phyloP scores from a whole-genome alignment of 2,888 invertebrate species.

The Sialis lutaria region DNA sequence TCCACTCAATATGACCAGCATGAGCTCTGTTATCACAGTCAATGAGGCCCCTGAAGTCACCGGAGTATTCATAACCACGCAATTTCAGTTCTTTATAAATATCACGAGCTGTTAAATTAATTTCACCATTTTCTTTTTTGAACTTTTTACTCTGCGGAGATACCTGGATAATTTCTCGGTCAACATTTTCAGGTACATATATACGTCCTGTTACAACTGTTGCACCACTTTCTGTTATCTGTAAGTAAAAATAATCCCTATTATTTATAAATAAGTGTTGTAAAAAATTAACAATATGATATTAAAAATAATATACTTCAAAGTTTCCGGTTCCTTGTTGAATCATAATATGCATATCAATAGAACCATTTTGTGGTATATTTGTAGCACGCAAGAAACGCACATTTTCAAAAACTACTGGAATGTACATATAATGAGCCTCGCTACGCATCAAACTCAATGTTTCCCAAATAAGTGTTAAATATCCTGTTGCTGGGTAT shows the following conservation, averaged over 20 bases:
- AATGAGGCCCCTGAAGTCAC: constrained; percentile 19
- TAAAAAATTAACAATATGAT: no score
- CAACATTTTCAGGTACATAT: constrained; percentile 35
- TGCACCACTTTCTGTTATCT: constrained; percentile 50
- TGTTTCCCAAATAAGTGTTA: constrained; percentile 33
- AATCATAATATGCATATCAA: constrained; percentile 20
- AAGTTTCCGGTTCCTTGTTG: constrained; percentile 25
- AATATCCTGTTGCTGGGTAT: constrained; percentile 45
- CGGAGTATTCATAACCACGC: constrained; percentile 40
- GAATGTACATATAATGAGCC: constrained; percentile 25
- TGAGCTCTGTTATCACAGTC: constrained; percentile 17
- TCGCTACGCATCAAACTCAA: constrained; percentile 24
- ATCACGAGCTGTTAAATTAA: constrained; percentile 39
- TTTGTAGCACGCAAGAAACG: constrained; percentile 38
- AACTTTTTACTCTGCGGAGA: constrained; percentile 22
- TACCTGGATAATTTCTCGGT: constrained; percentile 32
- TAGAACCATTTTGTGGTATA: constrained; percentile 24
- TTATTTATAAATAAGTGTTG: neutral
- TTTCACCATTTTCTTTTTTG: constrained; percentile 23
- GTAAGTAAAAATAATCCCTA: constrained; percentile 11
- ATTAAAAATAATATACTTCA: constrained; percentile 19
- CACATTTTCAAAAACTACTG: constrained; percentile 39
- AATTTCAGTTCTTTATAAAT: constrained; percentile 53
- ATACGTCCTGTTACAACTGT: constrained; percentile 55
- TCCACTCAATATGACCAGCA: constrained; percentile 15